Base-by-base conservation (phyloP, 2,888 invertebrate species). In the Drosophila quasianomalipes region DNA sequence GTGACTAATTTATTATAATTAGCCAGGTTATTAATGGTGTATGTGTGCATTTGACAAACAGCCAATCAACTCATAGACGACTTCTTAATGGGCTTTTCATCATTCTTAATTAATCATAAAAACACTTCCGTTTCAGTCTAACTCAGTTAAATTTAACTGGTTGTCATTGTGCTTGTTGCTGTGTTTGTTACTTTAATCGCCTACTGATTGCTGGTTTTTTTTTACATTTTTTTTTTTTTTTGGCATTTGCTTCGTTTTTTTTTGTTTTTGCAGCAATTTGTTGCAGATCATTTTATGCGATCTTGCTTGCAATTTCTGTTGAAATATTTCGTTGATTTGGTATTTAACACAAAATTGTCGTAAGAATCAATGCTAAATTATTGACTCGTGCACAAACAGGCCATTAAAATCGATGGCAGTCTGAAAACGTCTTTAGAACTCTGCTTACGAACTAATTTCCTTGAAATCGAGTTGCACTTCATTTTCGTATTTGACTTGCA, bases 191-290 rank as follows among this genome's bases (percentile, higher is more conserved):
- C 35, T 44, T 70, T 57, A 75, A 71, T 71, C 59, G 62, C 22
- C 33, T 62, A 51, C 69, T 69, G 74, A 79, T 74, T 70, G 78
- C 72, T 47, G 60, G 2, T 47, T 47, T 9, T 14, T 22, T 57
- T 81, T 70, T 3, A 6, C n/a, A n/a, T n/a, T n/a, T 6, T 53
- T 72, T 59, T 51, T 30, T 53, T 64, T 65, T 47, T 12, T 47
- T 39, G 35, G 22, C 59, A 53, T 44, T 61, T 64, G 47, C 41
- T 52, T 28, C 22, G 22, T 22, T 22, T 22, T 22, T 22, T 22
- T 22, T 22, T 1, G 22, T 39, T 54, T 61, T 81, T 52, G 58
- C 35, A 31, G 64, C 81, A 76, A 78, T 78, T 79, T 79, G 78
- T 64, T 69, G 73, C 69, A 58, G 58, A 57, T 66, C 59, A 70